Percentiles rank a stretch among this genome's conserved stretches.
Conservation (phyloP, 1,140 invertebrate species). For the Camponotus vicinus region DNA sequence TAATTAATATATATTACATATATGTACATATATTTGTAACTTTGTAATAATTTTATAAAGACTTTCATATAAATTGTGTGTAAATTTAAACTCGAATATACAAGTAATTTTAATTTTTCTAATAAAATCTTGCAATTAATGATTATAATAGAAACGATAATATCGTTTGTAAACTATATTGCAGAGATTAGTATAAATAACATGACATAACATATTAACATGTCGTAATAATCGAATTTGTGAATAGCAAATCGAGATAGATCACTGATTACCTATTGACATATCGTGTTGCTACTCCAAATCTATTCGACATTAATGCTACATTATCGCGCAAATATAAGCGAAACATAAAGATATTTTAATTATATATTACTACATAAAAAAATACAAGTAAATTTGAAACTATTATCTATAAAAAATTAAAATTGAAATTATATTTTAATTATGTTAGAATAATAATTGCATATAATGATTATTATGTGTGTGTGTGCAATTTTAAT, state of each 20-base stretch:
- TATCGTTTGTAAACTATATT: neutral
- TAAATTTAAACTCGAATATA: neutral
- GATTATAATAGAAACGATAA: neutral
- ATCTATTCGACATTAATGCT: slow-evolving; percentile 35
- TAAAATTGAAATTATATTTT: neutral
- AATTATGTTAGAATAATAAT: slow-evolving; percentile 13
- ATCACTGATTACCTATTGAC: slow-evolving; percentile 60
- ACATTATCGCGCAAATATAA: slow-evolving; percentile 10
- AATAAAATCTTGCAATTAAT: neutral
- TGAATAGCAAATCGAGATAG: neutral
- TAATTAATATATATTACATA: neutral
- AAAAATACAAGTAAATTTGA: neutral
- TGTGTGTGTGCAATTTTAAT: slow-evolving; percentile 21
- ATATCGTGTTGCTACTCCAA: neutral
- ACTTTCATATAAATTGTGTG: neutral
- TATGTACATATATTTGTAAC: neutral
- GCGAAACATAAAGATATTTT: neutral
- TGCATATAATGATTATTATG: neutral
- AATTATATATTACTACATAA: neutral
- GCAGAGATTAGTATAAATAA: slow-evolving; percentile 37
- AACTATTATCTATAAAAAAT: slow-evolving; percentile 2
- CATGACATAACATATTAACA: neutral
- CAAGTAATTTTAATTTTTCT: neutral
- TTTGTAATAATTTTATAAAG: too few species aligned
- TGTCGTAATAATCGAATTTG: slow-evolving; percentile 33